Evolutionary conservation across 1,140 invertebrate genomes (phyloP).

Genomic region (Mizuhopecten yessoensis): DNA sequence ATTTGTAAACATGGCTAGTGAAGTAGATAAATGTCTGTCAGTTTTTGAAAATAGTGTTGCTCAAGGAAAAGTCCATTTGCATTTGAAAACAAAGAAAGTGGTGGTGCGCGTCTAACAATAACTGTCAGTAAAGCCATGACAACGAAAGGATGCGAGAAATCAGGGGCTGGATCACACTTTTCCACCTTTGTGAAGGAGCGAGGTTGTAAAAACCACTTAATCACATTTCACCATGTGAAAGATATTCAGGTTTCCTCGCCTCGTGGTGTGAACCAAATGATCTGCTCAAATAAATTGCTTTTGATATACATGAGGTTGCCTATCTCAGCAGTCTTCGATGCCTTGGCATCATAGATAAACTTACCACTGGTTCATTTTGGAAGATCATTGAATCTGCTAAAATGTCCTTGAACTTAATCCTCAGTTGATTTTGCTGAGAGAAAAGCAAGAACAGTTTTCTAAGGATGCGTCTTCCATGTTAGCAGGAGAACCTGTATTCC

Average conservation of each 20-base stretch:
- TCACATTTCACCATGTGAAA: constrained; percentile 48
- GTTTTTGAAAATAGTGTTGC: constrained; percentile 52
- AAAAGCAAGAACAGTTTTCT: too few species aligned
- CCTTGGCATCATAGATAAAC: constrained; percentile 58
- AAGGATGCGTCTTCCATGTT: too few species aligned
- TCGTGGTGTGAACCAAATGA: constrained; percentile 51
- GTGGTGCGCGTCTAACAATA: constrained; percentile 14
- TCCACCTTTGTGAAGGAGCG: constrained; percentile 25
- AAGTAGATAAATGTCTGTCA: constrained; percentile 54
- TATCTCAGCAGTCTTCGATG: constrained; percentile 50
- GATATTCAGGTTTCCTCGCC: constrained; percentile 47
- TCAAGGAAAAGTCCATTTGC: constrained; percentile 50
- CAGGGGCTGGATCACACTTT: constrained; percentile 54
- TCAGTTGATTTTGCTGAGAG: too few species aligned
- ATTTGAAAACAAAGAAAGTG: constrained; percentile 48
- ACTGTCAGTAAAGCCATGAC: constrained; percentile 54
- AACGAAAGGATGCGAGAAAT: constrained; percentile 53
- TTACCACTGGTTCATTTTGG: constrained; percentile 63
- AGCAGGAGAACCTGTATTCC: too few species aligned
- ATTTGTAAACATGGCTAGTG: constrained; percentile 57
- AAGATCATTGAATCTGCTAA: too few species aligned
- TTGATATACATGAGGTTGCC: constrained; percentile 49
- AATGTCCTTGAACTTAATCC: too few species aligned
- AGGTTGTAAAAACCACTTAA: constrained; percentile 16
- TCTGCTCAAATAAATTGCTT: constrained; percentile 49